phyloP scores from a whole-genome alignment of 92 coral and sea anemone species.

The Bergia sp. region DNA sequence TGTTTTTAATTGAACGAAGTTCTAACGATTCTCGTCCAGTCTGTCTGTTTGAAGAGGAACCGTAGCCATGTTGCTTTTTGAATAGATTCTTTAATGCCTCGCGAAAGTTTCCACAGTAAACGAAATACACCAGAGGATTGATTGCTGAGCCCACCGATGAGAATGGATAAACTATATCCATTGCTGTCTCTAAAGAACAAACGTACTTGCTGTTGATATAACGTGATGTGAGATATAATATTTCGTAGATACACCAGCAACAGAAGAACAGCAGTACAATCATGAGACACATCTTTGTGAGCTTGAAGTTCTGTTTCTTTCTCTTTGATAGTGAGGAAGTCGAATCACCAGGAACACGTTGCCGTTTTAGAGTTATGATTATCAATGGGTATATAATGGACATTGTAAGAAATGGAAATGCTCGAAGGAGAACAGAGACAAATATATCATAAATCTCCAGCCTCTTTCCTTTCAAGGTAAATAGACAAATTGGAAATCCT shows the following conservation, averaged over 20 bases:
- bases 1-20: background rate
- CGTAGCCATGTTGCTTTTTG: background rate
- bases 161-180: slow-evolving; percentile 6
- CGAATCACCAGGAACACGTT: slow-evolving; percentile 6
- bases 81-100: slow-evolving; percentile 5
- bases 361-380: slow-evolving; percentile 17
- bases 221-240: background rate
- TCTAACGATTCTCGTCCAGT: background rate
- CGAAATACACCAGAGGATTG: slow-evolving; percentile 24
- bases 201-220: background rate
- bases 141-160: slow-evolving; percentile 19
- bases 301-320: slow-evolving; percentile 17
- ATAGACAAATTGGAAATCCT: slow-evolving; percentile 20
- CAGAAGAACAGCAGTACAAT: slow-evolving; percentile 22
- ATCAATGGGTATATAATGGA: slow-evolving; percentile 3
- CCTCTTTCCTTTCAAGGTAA: background rate
- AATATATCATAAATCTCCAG: background rate
- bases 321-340: slow-evolving; percentile 9
- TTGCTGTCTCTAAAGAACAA: background rate
- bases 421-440: slow-evolving; percentile 23
- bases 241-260: slow-evolving; percentile 36
- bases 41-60: background rate
- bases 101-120: slow-evolving; percentile 41
- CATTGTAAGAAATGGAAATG: slow-evolving; percentile 5
- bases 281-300: slow-evolving; percentile 34